Conservation (phyloP, 2,888 invertebrate genomes). For the Deroplatys truncata region DNA sequence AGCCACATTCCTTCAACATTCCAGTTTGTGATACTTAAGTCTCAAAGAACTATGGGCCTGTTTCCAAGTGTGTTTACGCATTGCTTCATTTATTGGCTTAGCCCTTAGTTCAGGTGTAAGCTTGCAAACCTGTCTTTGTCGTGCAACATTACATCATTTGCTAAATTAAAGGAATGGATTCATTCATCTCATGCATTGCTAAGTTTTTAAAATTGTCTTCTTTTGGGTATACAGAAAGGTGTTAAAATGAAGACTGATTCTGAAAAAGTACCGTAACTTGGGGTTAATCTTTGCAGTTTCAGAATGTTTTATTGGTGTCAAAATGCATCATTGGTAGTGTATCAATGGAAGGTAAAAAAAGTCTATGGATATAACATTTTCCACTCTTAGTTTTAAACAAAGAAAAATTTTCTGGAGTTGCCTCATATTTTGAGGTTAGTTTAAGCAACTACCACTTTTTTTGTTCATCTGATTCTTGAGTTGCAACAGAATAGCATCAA, state of each 20-base stretch:
- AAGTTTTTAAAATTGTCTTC: neutral
- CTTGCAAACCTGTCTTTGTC: neutral
- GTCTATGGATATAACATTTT: too few relatives aligned
- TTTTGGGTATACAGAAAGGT: neutral
- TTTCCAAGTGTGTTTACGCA: neutral
- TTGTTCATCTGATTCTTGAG: too few relatives aligned
- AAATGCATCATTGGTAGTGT: too few relatives aligned
- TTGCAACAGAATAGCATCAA: too few relatives aligned
- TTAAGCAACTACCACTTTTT: too few relatives aligned
- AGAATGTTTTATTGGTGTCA: too few relatives aligned
- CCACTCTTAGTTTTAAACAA: too few relatives aligned
- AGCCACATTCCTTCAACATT: conserved; percentile 25
- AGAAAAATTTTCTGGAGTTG: too few relatives aligned
- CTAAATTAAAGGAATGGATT: neutral
- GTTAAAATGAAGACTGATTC: neutral
- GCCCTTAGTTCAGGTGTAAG: neutral
- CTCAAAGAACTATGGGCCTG: neutral
- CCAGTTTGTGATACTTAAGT: conserved; percentile 33
- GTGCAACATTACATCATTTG: neutral
- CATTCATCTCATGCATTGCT: neutral
- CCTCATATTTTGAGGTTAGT: too few relatives aligned
- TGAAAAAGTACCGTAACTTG: too few relatives aligned
- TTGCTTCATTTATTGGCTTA: neutral
- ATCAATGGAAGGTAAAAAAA: too few relatives aligned
- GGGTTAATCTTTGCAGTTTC: too few relatives aligned